Conservation (phyloP, 2,113 vertebrate species). For the Mormyrus iriodes region DNA sequence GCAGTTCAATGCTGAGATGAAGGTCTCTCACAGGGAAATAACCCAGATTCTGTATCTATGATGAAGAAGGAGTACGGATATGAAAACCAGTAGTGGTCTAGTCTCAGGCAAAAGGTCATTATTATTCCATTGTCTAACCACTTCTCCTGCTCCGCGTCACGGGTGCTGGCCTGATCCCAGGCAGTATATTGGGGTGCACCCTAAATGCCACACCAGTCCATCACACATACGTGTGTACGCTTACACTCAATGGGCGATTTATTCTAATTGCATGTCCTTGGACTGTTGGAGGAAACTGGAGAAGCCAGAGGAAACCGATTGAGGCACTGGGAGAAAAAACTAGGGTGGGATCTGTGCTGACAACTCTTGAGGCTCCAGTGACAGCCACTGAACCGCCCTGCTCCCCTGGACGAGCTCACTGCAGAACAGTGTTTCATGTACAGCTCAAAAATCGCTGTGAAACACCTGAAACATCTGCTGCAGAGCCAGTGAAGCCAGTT, state of each 20-base stretch:
- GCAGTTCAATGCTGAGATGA: constrained; percentile 62
- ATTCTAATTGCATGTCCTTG: neutral
- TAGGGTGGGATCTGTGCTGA: too few relatives aligned
- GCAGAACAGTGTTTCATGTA: neutral
- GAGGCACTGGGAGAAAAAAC: neutral
- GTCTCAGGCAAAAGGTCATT: neutral
- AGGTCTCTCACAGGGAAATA: constrained; percentile 67
- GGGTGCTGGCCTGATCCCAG: neutral
- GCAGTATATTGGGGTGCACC: neutral
- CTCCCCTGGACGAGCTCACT: neutral
- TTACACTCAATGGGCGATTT: neutral
- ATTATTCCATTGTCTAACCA: neutral
- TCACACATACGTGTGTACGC: neutral
- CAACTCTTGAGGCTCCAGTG: neutral
- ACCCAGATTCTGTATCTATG: constrained; percentile 75
- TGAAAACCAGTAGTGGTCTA: neutral
- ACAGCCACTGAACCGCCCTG: neutral
- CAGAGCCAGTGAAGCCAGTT: neutral
- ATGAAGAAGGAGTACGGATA: neutral
- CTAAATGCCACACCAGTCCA: neutral
- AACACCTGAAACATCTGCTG: neutral
- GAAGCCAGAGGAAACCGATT: neutral
- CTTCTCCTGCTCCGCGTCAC: neutral
- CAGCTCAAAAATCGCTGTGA: neutral
- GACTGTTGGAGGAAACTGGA: neutral